Percentiles rank a stretch among this genome's conserved stretches.
These are phyloP conservation scores for Argyrosomus japonicus DNA, from an alignment of 2,113 vertebrate species.

Conservation along the genomic window DNA sequence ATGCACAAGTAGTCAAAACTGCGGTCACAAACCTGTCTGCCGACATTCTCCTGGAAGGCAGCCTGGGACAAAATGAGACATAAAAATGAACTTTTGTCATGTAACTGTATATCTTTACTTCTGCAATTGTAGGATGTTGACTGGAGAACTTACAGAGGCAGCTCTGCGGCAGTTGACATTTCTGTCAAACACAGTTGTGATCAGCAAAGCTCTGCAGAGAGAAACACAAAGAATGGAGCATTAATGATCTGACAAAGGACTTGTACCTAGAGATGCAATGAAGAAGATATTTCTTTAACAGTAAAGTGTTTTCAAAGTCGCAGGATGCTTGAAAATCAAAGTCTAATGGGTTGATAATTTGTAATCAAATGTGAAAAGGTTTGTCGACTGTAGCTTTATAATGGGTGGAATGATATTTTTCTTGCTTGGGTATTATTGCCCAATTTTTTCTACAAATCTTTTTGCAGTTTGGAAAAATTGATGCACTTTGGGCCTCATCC, in stretches of 20 bases:
- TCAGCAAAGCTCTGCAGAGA: slow-evolving; percentile 87
- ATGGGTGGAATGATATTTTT: background rate
- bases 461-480: background rate
- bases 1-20: slow-evolving; percentile 30
- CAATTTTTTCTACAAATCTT: too few relatives aligned
- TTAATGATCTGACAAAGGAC: background rate
- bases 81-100: slow-evolving; percentile 35
- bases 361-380: background rate
- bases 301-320: background rate
- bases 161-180: slow-evolving; percentile 92
- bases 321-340: background rate
- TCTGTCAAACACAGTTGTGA: slow-evolving; percentile 90
- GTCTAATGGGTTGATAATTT: background rate
- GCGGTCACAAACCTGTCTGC: slow-evolving; percentile 92
- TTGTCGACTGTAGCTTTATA: background rate
- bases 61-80: slow-evolving; percentile 85
- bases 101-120: background rate
- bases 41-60: slow-evolving; percentile 99
- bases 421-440: background rate
- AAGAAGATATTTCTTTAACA: background rate
- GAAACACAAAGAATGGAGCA: slow-evolving; percentile 2
- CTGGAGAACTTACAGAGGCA: slow-evolving; percentile 87
- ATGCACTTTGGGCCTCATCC: too few relatives aligned
- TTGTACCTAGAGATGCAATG: background rate
- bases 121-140: background rate